Evolutionary conservation across 2,888 invertebrate genomes (phyloP).

Genomic region (Drosophila heteroneura): DNA sequence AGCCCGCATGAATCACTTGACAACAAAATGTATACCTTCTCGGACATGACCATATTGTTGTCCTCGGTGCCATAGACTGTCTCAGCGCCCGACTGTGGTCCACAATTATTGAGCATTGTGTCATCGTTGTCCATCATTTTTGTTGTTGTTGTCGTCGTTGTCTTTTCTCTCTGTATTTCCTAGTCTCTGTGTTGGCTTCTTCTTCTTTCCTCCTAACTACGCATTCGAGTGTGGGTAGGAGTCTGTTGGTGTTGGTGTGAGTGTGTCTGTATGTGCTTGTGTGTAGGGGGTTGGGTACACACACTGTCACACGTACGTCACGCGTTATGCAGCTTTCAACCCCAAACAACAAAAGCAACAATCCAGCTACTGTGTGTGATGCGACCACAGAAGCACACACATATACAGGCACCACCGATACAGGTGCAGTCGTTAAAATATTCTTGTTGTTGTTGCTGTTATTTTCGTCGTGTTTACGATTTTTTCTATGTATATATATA

Average conservation of each 20-base stretch:
- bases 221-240: slow-evolving; percentile 33
- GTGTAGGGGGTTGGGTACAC: slow-evolving; percentile 41
- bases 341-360: slow-evolving; percentile 59
- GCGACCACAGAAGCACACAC: slow-evolving; percentile 54
- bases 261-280: slow-evolving; percentile 31
- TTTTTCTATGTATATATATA: slow-evolving; percentile 21
- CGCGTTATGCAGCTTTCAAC: slow-evolving; percentile 79
- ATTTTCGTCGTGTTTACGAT: slow-evolving; percentile 37
- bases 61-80: slow-evolving; percentile 98
- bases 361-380: slow-evolving; percentile 46
- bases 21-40: slow-evolving; percentile 88
- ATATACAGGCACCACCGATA: slow-evolving; percentile 27
- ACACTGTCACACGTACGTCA: slow-evolving; percentile 67
- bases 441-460: slow-evolving; percentile 23
- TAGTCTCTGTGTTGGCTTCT: slow-evolving; percentile 43
- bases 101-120: slow-evolving; percentile 82
- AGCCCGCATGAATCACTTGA: slow-evolving; percentile 53
- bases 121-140: slow-evolving; percentile 84
- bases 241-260: slow-evolving; percentile 28
- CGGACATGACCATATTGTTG: slow-evolving; percentile 98
- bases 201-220: slow-evolving; percentile 46
- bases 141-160: slow-evolving; percentile 16
- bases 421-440: slow-evolving; percentile 26
- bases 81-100: slow-evolving; percentile 89
- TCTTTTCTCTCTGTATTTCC: slow-evolving; percentile 22